Evolutionary conservation across 2,888 invertebrate genomes (phyloP), one percentile per base, ranked within the genome.

Genomic region (Embidobia sp.): DNA sequence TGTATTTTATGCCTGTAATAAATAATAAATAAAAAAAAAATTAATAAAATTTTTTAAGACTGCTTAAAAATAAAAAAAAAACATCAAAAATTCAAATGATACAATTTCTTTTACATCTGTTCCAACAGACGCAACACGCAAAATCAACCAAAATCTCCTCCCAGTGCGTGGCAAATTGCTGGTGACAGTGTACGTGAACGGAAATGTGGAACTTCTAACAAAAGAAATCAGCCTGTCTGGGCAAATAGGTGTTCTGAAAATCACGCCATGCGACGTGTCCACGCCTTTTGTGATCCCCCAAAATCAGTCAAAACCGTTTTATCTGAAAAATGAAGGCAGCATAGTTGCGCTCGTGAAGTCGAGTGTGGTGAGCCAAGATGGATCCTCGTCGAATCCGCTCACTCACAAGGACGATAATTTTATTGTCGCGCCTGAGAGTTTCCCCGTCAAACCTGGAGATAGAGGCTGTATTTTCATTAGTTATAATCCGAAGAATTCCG

Each of bases 281-380:
- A 87, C 87, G 11, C 6, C n/a, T 7, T 2, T 40, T 1, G 70
- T 88, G 13, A 2, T 78, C 1, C 53, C 73, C 6, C 81, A 76
- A 18, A 84, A 81, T 19, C 80, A 85, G 48, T 81, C 59, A 6
- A 87, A 81, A 80, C 29, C 80, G 2, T 57, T 88, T 15, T 80
- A 73, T 37, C 35, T 87, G n/a, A 51, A 80, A 42, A 88, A 88
- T 78, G 59, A 78, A 3, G 88, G 87, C 2, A 82, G 77, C 16
- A 77, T 85, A 3, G 72, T 79, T 1, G 64, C 80, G 1, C 63
- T 63, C 11, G 31, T 86, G 19, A 78, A 82, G 5, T 77, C 83
- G 77, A 79, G 78, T 18, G 80, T 51, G 5, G 40, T 61, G 5
- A 6, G 29, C 1, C 5, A 48, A 2, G 11, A 37, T 4, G 10